These are phyloP conservation scores for Anthoscopus minutus DNA, from an alignment of 2,113 vertebrate species.

Conservation along the genomic window DNA sequence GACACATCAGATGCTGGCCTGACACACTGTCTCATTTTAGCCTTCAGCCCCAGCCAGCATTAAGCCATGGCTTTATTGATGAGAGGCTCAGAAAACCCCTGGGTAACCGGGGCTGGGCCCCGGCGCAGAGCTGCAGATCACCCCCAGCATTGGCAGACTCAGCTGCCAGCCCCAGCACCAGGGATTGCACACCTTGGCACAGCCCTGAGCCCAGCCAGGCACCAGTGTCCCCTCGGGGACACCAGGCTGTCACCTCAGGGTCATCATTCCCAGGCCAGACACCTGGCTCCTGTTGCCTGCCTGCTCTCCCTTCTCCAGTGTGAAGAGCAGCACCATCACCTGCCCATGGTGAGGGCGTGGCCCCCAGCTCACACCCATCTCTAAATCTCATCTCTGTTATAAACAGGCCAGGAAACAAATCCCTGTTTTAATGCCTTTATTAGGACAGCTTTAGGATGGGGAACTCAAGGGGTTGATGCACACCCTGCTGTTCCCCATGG, in stretches of 20 bases:
- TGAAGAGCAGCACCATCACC: not conserved
- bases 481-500: too few relatives aligned
- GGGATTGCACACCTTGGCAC: not conserved
- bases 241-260: not conserved
- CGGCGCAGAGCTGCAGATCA: too few relatives aligned
- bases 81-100: conserved; percentile 10
- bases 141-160: too few relatives aligned
- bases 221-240: not conserved
- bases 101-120: too few relatives aligned
- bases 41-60: not conserved
- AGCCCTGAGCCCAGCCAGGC: not conserved
- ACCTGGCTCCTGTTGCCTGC: accelerated
- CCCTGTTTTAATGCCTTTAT: too few relatives aligned
- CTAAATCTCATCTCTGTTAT: not conserved
- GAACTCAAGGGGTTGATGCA: too few relatives aligned
- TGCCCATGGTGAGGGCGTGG: accelerated
- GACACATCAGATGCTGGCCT: not conserved
- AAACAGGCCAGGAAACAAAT: too few relatives aligned
- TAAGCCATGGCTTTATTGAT: conserved; percentile 1
- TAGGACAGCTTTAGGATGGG: too few relatives aligned
- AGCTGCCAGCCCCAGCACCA: not conserved
- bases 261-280: accelerated
- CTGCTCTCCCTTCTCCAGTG: accelerated
- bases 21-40: not conserved
- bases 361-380: not conserved